These are phyloP conservation scores for Chymomyza procnemis DNA, from an alignment of 2,888 invertebrate species.

Conservation along the genomic window DNA sequence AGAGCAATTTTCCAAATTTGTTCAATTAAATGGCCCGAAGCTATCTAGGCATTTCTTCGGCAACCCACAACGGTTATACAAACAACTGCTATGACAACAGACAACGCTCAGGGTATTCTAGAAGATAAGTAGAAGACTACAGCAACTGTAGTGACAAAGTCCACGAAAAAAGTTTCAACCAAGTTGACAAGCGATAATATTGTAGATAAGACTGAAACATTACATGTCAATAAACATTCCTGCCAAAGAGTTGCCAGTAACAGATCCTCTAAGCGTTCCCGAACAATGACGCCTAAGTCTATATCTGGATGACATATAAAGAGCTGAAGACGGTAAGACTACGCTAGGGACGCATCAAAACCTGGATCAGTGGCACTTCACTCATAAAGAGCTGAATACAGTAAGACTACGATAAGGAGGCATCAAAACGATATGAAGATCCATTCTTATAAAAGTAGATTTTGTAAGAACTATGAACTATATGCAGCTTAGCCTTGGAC, in stretches of 20 bases:
- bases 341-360: too few species aligned
- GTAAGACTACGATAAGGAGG: too few species aligned
- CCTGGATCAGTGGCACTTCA: too few species aligned
- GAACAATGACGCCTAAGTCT: conserved; percentile 60
- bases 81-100: conserved; percentile 24
- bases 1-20: conserved; percentile 52
- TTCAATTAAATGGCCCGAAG: conserved; percentile 40
- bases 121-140: conserved; percentile 68
- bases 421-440: too few species aligned
- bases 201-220: conserved; percentile 70
- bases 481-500: too few species aligned
- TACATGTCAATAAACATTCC: conserved; percentile 61
- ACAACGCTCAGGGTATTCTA: conserved; percentile 60
- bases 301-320: conserved; percentile 62
- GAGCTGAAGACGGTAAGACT: too few species aligned
- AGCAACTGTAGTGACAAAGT: conserved; percentile 57
- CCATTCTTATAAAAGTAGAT: too few species aligned
- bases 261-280: conserved; percentile 31
- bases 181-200: conserved; percentile 47
- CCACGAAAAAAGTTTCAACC: conserved; percentile 51
- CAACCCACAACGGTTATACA: conserved; percentile 25
- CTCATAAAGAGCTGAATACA: too few species aligned
- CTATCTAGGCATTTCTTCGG: conserved; percentile 29
- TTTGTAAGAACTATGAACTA: too few species aligned
- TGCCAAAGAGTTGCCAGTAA: conserved; percentile 34